Conservation (phyloP, 2,113 vertebrate genomes). For the Lepus europaeus region DNA sequence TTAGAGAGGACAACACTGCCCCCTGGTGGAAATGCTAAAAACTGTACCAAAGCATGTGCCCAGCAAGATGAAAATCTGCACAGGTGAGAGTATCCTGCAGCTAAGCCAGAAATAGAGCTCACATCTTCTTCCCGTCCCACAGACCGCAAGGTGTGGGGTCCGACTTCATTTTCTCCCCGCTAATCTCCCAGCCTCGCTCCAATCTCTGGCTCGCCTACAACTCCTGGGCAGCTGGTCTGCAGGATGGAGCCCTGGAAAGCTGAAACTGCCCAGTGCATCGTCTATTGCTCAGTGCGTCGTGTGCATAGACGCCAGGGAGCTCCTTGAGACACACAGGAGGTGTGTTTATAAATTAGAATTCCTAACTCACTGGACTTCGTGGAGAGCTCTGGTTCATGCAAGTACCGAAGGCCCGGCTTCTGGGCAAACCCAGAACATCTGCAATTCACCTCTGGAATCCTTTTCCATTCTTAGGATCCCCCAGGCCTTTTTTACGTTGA, state of each 20-base stretch:
- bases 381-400: not conserved
- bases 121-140: not conserved
- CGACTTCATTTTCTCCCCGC: not conserved
- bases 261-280: not conserved
- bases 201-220: not conserved
- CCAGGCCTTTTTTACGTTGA: not conserved
- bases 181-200: not conserved
- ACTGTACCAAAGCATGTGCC: not conserved
- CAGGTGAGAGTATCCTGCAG: not conserved
- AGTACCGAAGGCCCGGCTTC: not conserved
- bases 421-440: not conserved
- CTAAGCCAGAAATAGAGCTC: not conserved
- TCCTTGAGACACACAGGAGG: not conserved
- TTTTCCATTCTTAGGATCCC: not conserved
- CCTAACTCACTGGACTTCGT: not conserved
- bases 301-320: no score
- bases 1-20: slow-evolving; percentile 57
- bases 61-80: not conserved
- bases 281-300: not conserved
- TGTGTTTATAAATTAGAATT: not conserved
- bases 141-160: not conserved
- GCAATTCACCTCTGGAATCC: not conserved
- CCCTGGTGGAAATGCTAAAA: slow-evolving; percentile 66
- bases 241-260: not conserved
- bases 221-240: not conserved